Conservation (phyloP, 2,888 invertebrate genomes). For the Gymnocheta viridis region DNA sequence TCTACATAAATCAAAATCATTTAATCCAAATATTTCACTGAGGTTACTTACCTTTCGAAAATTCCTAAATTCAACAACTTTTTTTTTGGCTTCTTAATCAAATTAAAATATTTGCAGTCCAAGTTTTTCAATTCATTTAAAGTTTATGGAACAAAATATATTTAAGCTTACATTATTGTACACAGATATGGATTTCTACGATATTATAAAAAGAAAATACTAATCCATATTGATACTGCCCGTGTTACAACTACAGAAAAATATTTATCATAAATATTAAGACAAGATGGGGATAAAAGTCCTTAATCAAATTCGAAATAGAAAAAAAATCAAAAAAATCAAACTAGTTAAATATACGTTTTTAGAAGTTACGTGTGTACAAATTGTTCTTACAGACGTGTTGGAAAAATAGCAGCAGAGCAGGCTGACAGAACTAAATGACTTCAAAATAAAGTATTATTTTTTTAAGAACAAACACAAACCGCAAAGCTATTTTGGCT, state of each 20-base stretch:
- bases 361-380: neutral
- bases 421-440: neutral
- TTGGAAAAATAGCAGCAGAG: neutral
- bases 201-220: neutral
- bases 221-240: neutral
- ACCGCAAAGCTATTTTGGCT: no score
- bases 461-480: no score
- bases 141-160: slow-evolving; percentile 22
- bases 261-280: slow-evolving; percentile 37
- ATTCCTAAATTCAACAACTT: neutral
- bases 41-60: neutral
- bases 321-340: slow-evolving; percentile 13
- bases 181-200: neutral
- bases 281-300: slow-evolving; percentile 29
- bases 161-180: neutral
- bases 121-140: slow-evolving; percentile 40
- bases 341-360: slow-evolving; percentile 19
- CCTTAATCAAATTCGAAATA: slow-evolving; percentile 51
- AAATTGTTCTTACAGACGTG: neutral
- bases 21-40: no score
- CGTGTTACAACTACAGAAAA: slow-evolving; percentile 2
- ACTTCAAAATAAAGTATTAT: no score
- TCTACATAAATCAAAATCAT: no score
- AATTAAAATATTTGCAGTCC: neutral
- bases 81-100: slow-evolving; percentile 15